phyloP scores from a whole-genome alignment of 2,888 invertebrate genomes.

The Laothoe populi region DNA sequence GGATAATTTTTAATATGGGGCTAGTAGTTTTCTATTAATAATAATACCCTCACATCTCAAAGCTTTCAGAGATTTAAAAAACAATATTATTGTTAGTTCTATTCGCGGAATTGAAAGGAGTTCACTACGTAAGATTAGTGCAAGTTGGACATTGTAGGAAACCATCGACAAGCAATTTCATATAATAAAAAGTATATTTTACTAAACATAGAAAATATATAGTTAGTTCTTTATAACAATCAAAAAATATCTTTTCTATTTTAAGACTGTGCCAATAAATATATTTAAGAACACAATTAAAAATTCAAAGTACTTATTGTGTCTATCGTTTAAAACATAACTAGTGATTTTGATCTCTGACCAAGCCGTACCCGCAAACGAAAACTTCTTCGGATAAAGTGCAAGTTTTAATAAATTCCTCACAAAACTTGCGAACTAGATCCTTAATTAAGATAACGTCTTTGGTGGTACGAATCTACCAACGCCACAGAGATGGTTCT shows the following conservation, averaged over 20 bases:
- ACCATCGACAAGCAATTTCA: too few species aligned
- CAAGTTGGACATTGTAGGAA: too few species aligned
- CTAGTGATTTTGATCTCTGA: not conserved
- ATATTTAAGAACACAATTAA: not conserved
- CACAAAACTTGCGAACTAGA: slow-evolving; percentile 56
- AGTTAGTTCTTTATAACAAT: not conserved
- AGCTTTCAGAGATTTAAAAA: too few species aligned
- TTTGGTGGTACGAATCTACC: slow-evolving; percentile 54
- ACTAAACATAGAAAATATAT: not conserved
- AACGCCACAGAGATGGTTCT: slow-evolving; percentile 50
- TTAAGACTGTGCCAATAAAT: not conserved
- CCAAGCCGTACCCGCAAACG: not conserved
- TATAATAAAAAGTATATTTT: not conserved
- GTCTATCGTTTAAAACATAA: not conserved
- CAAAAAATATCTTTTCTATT: not conserved
- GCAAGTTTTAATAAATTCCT: slow-evolving; percentile 66
- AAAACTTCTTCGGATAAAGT: slow-evolving; percentile 33
- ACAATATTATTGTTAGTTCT: too few species aligned
- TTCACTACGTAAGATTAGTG: too few species aligned
- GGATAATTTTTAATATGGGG: too few species aligned
- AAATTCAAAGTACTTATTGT: not conserved
- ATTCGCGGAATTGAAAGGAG: too few species aligned
- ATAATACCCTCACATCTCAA: too few species aligned
- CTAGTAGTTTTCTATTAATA: too few species aligned
- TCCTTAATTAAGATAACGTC: slow-evolving; percentile 74